phyloP scores from a whole-genome alignment of 2,888 invertebrate species.

The Priocnemis perturbator region DNA sequence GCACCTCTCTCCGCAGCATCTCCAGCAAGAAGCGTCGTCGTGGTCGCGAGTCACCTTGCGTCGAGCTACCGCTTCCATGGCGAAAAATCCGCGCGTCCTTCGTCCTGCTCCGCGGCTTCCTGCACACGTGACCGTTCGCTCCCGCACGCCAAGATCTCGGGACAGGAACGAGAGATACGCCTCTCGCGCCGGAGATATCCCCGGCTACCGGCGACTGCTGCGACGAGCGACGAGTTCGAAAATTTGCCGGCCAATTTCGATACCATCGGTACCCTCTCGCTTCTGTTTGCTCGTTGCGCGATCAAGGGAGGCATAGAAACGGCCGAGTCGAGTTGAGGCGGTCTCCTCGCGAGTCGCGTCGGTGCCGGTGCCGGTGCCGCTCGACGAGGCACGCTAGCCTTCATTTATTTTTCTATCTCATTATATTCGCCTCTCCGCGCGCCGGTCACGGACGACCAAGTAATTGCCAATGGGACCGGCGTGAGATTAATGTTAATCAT shows the following conservation, averaged over 20 bases:
- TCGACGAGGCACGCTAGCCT: background rate
- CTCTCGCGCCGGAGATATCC: constrained; percentile 31
- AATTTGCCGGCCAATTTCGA: constrained; percentile 51
- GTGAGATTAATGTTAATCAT: constrained; percentile 1
- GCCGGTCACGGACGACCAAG: background rate
- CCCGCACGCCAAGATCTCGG: constrained; percentile 18
- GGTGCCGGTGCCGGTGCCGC: no score
- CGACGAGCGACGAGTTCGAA: constrained; percentile 42
- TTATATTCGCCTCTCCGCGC: background rate
- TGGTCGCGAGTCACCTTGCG: no score
- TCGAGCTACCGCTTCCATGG: constrained; percentile 26
- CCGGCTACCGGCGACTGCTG: constrained; percentile 43
- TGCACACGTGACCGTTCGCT: constrained; percentile 30
- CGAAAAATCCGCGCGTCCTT: constrained; percentile 54
- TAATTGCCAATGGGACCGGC: no score
- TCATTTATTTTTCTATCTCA: constrained; percentile 1
- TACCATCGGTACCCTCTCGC: constrained; percentile 39
- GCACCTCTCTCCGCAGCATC: background rate
- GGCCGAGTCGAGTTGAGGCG: background rate
- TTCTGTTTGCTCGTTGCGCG: constrained; percentile 2
- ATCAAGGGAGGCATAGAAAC: background rate
- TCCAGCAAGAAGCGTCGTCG: no score
- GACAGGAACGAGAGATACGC: constrained; percentile 42
- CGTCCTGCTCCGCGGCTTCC: constrained; percentile 40
- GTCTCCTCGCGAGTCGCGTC: background rate